phyloP scores from a whole-genome alignment of 2,797 vertebrate species.

The Pangasius macronema region DNA sequence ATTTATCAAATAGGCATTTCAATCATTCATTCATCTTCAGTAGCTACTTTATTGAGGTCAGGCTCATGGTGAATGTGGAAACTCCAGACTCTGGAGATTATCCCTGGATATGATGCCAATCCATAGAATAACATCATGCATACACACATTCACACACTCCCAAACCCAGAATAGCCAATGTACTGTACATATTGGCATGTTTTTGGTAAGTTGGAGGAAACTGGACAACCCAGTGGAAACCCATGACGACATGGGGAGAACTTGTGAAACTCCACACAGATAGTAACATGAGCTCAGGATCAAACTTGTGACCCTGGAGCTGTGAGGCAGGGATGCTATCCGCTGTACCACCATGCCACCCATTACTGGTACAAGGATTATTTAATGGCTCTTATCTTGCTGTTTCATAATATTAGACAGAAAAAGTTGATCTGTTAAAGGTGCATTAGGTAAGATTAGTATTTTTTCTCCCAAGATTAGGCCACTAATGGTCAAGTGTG shows the following conservation, averaged over 20 bases:
- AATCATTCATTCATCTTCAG: neutral
- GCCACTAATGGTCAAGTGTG: neutral
- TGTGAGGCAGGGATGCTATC: no score
- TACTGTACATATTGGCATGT: neutral
- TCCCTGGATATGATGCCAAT: no score
- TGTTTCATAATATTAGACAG: neutral
- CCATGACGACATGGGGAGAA: neutral
- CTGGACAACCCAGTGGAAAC: neutral
- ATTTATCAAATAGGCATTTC: neutral
- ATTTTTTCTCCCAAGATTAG: neutral
- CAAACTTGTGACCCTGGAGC: neutral
- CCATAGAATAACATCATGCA: no score
- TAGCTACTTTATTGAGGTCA: neutral
- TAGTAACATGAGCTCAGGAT: no score
- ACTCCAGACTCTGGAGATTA: neutral
- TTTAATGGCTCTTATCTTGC: neutral
- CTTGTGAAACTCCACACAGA: no score
- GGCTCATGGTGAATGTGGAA: neutral
- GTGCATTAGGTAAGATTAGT: neutral
- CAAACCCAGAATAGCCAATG: neutral
- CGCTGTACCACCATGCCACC: neutral
- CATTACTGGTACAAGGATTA: neutral
- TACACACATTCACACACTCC: no score
- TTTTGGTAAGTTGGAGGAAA: neutral
- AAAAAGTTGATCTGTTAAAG: neutral